Evolutionary conservation across 2,888 invertebrate species (phyloP).

Genomic region (Brachycybe producta): DNA sequence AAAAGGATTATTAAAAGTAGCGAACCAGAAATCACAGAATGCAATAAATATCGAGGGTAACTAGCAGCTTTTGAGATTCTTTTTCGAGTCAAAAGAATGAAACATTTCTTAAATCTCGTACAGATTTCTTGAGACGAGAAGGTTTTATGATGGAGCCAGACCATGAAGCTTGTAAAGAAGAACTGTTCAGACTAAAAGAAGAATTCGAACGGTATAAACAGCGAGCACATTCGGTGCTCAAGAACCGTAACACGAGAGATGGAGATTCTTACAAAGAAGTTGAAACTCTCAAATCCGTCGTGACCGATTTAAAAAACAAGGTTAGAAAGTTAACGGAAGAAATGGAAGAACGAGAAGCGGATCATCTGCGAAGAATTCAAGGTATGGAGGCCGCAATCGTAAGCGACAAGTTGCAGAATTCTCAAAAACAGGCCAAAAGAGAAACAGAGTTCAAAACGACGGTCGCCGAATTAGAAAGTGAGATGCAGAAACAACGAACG

Average conservation of each 20-base stretch:
- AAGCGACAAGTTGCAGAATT: conserved; percentile 30
- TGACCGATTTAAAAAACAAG: conserved; percentile 52
- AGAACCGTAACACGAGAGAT: conserved; percentile 29
- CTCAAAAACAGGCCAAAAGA: conserved; percentile 33
- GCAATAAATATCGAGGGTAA: conserved; percentile 47
- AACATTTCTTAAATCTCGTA: not conserved
- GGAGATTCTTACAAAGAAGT: conserved; percentile 20
- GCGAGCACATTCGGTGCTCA: conserved; percentile 36
- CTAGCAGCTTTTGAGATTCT: not conserved
- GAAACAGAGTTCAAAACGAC: conserved; percentile 44
- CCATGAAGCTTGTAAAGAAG: conserved; percentile 49
- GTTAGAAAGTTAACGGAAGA: conserved; percentile 48
- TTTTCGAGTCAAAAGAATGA: not conserved
- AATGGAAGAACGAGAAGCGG: conserved; percentile 49
- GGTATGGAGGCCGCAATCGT: conserved; percentile 27
- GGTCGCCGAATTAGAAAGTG: conserved; percentile 51
- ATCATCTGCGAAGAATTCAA: conserved; percentile 41
- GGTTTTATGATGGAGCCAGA: conserved; percentile 7
- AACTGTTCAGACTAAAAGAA: conserved; percentile 46
- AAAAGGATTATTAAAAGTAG: conserved; percentile 46
- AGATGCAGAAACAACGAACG: conserved; percentile 60
- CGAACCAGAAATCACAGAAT: conserved; percentile 42
- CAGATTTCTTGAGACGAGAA: conserved; percentile 3
- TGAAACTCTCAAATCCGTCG: conserved; percentile 35
- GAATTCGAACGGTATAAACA: conserved; percentile 55